A percentile compares a stretch with the other conserved stretches of the same genome.
These are phyloP conservation scores for Teleogryllus occipitalis DNA, from an alignment of 1,140 invertebrate genomes.

Conservation along the genomic window DNA sequence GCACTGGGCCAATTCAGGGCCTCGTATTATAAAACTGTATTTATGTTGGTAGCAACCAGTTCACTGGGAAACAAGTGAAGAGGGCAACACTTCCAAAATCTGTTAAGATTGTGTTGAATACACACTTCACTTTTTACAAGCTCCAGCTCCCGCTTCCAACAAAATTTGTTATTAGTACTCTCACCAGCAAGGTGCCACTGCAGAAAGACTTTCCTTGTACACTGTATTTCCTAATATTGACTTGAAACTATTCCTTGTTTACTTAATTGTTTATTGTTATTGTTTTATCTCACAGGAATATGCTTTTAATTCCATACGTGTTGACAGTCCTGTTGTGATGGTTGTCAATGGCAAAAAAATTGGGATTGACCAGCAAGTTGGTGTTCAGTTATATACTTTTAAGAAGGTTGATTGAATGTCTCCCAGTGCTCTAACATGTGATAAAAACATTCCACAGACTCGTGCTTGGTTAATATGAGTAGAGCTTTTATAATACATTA, in stretches of 20 bases:
- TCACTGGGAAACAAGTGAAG: too few species aligned
- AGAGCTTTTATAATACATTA: background rate
- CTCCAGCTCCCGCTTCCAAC: too few species aligned
- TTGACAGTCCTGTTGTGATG: conserved; percentile 64
- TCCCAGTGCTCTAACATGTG: background rate
- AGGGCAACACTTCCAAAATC: too few species aligned
- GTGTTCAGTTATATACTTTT: conserved; percentile 35
- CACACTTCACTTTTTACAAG: too few species aligned
- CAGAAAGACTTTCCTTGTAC: too few species aligned
- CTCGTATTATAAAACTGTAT: too few species aligned
- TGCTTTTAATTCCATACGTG: conserved; percentile 60
- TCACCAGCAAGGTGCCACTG: too few species aligned
- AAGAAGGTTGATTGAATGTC: conserved; percentile 23
- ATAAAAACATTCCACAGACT: background rate
- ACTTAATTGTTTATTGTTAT: background rate
- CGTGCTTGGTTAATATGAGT: background rate
- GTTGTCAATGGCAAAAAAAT: conserved; percentile 68
- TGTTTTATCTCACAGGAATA: conserved; percentile 48
- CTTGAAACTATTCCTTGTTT: background rate
- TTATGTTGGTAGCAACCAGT: too few species aligned
- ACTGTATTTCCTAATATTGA: too few species aligned
- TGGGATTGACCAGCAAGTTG: conserved; percentile 58
- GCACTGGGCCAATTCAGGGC: too few species aligned
- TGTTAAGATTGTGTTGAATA: too few species aligned
- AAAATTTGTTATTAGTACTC: too few species aligned